A percentile compares a stretch with the other conserved stretches of the same genome.
Conservation (phyloP, 37 sponge, comb jelly and placozoan species). For the Lycopodina hypogea region DNA sequence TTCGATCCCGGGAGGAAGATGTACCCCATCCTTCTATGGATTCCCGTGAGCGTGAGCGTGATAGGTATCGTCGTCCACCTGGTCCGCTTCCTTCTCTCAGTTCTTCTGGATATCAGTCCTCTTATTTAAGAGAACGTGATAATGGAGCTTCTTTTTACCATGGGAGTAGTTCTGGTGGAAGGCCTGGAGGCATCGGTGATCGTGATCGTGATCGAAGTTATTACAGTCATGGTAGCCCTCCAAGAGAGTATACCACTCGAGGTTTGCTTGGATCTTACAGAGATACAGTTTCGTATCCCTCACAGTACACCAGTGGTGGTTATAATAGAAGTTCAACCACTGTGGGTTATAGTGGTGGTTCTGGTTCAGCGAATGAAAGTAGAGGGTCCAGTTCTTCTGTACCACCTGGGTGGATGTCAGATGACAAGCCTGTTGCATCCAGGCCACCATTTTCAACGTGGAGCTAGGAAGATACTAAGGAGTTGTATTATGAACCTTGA, state of each 20-base stretch:
- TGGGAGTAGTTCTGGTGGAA: not conserved
- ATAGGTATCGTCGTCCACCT: slow-evolving; percentile 25
- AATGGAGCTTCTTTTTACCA: slow-evolving; percentile 9
- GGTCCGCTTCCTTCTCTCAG: not conserved
- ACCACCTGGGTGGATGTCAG: slow-evolving; percentile 43
- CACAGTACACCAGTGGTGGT: slow-evolving; percentile 1
- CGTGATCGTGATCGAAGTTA: slow-evolving; percentile 1
- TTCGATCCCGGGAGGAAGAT: slow-evolving; percentile 13
- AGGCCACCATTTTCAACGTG: slow-evolving; percentile 30
- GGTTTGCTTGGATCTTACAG: not conserved
- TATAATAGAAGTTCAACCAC: not conserved
- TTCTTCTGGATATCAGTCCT: not conserved
- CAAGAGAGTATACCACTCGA: not conserved
- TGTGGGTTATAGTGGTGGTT: slow-evolving; percentile 24
- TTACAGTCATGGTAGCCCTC: slow-evolving; percentile 3
- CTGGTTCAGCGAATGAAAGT: not conserved
- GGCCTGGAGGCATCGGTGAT: not conserved
- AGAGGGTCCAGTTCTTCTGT: slow-evolving; percentile 1
- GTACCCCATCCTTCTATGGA: not conserved
- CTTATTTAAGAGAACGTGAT: slow-evolving; percentile 6
- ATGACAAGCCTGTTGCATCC: slow-evolving; percentile 14
- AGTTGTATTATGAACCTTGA: not conserved
- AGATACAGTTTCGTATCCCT: slow-evolving; percentile 3
- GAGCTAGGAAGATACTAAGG: slow-evolving; percentile 30
- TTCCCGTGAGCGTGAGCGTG: slow-evolving; percentile 2